Conservation (phyloP, 2,888 invertebrate species). For the Drosophila maculinotata region DNA sequence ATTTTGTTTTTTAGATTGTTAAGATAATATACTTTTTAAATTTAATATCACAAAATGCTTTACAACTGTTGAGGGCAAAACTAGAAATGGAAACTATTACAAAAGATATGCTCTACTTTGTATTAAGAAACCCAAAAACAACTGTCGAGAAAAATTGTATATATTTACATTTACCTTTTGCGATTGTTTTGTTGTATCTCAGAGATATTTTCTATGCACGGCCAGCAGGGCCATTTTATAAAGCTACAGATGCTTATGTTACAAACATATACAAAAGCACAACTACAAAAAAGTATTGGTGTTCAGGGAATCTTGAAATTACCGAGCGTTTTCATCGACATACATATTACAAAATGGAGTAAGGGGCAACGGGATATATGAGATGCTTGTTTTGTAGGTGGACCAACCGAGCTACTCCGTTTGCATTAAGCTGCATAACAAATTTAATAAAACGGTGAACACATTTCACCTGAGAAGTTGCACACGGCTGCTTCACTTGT, state of each 20-base stretch:
- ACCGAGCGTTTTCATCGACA: slow-evolving; percentile 16
- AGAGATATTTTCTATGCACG: not conserved
- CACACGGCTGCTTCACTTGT: slow-evolving; percentile 44
- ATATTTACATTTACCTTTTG: not conserved
- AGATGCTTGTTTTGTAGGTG: slow-evolving; percentile 1
- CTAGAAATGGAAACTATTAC: slow-evolving; percentile 8
- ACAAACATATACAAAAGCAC: slow-evolving; percentile 1
- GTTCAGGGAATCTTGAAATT: not conserved
- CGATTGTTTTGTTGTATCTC: slow-evolving; percentile 4
- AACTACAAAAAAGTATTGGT: slow-evolving; percentile 10
- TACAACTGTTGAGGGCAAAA: too few species aligned
- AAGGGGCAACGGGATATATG: not conserved
- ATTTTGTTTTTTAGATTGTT: too few species aligned
- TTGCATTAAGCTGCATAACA: slow-evolving; percentile 40
- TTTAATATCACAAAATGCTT: too few species aligned
- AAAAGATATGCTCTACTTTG: not conserved
- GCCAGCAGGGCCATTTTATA: slow-evolving; percentile 4
- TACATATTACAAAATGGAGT: slow-evolving; percentile 1
- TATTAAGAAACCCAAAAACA: slow-evolving; percentile 2
- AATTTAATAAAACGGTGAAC: slow-evolving; percentile 69
- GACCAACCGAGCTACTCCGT: not conserved
- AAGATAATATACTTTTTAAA: too few species aligned
- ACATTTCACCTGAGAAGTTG: slow-evolving; percentile 44
- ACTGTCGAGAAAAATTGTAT: not conserved
- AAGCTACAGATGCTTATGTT: slow-evolving; percentile 1